Evolutionary conservation across 2,797 vertebrate species (phyloP).

Genomic region (Propithecus perrieri): DNA sequence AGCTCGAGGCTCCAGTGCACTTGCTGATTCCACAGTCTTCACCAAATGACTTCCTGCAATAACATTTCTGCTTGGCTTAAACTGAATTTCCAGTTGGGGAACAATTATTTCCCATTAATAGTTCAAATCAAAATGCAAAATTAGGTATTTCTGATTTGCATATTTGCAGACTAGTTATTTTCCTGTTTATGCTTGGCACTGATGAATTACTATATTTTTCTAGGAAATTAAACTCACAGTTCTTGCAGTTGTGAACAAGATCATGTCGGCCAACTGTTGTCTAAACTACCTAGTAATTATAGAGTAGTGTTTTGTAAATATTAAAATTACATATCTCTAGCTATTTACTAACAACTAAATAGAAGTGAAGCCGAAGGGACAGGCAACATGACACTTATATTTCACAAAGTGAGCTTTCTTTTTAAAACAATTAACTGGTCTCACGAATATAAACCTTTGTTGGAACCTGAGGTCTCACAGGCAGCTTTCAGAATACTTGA

Average conservation of each 20-base stretch:
- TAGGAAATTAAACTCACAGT: slow-evolving; percentile 42
- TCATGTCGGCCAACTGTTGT: background rate
- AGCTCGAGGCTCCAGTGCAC: slow-evolving; percentile 56
- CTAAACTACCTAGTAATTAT: slow-evolving; percentile 55
- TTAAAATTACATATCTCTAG: slow-evolving; percentile 61
- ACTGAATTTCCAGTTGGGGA: slow-evolving; percentile 33
- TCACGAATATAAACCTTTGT: background rate
- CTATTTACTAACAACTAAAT: slow-evolving; percentile 61
- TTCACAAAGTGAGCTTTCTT: slow-evolving; percentile 60
- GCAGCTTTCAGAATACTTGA: background rate
- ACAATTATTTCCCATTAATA: slow-evolving; percentile 72
- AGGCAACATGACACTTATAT: slow-evolving; percentile 49
- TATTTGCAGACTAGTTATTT: slow-evolving; percentile 62
- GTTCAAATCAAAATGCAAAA: slow-evolving; percentile 68
- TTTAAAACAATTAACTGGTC: slow-evolving; percentile 60
- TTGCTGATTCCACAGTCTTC: slow-evolving; percentile 71
- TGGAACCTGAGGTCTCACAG: background rate
- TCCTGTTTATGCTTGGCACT: background rate
- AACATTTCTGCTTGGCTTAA: slow-evolving; percentile 72
- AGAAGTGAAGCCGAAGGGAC: slow-evolving; percentile 45
- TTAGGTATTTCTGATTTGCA: slow-evolving; percentile 61
- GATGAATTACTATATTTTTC: slow-evolving; percentile 47
- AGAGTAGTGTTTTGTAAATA: slow-evolving; percentile 62
- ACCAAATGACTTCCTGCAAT: slow-evolving; percentile 72
- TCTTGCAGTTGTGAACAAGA: slow-evolving; percentile 23